These are phyloP conservation scores for Rhopalosiphum nymphaeae DNA, from an alignment of 2,888 invertebrate species.

Conservation along the genomic window DNA sequence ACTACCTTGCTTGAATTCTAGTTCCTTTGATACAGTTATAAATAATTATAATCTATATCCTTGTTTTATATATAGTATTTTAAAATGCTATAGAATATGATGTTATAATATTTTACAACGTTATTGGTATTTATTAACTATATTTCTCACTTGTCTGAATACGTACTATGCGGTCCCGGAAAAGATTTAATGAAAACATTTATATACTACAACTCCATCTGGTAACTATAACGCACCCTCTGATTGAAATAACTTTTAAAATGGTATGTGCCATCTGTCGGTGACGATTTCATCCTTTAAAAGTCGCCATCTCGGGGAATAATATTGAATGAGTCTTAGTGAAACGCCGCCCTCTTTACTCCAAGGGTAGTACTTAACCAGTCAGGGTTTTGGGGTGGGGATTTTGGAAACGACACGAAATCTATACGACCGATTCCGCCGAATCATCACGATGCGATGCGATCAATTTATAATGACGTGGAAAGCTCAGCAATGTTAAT, in stretches of 20 bases:
- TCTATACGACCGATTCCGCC: neutral
- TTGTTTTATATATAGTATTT: neutral
- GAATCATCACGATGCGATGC: neutral
- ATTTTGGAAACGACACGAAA: neutral
- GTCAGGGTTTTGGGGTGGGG: too few relatives aligned
- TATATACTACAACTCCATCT: conserved; percentile 23
- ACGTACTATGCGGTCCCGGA: neutral
- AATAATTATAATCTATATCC: neutral
- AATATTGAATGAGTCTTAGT: conserved; percentile 11
- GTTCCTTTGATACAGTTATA: neutral
- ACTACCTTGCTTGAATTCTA: neutral
- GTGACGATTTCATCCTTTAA: neutral
- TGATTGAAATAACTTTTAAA: neutral
- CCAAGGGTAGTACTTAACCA: too few relatives aligned
- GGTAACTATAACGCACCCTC: neutral
- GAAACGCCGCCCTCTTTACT: conserved; percentile 5
- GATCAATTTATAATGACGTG: neutral
- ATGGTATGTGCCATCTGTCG: conserved; percentile 36
- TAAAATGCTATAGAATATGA: neutral
- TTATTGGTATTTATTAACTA: neutral
- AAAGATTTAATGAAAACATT: neutral
- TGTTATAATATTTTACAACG: too few relatives aligned
- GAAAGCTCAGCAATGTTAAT: neutral
- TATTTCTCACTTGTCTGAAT: neutral
- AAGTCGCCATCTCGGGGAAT: conserved; percentile 48